Evolutionary conservation across 1,140 invertebrate genomes (phyloP).

Genomic region (Drosophila nannoptera): DNA sequence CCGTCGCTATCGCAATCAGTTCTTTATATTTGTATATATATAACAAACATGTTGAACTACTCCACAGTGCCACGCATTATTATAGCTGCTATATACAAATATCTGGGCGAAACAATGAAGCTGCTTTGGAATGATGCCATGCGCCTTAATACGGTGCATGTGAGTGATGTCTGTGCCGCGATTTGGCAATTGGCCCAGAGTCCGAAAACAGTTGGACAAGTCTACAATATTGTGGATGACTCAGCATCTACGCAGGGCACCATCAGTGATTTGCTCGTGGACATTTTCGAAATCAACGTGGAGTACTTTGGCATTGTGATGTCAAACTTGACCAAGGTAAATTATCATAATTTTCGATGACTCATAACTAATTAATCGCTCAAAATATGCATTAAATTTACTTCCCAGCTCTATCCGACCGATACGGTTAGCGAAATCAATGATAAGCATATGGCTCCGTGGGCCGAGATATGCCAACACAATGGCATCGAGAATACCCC

Average conservation of each 20-base stretch:
- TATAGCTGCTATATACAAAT: constrained; percentile 92
- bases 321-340: constrained; percentile 86
- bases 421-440: constrained; percentile 92
- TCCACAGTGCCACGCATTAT: constrained; percentile 88
- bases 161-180: constrained; percentile 88
- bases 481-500: constrained; percentile 90
- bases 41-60: constrained; percentile 27
- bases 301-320: constrained; percentile 90
- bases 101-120: constrained; percentile 94
- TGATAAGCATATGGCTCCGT: constrained; percentile 93
- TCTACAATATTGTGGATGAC: constrained; percentile 91
- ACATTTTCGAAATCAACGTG: constrained; percentile 92
- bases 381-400: constrained; percentile 10
- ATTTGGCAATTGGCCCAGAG: constrained; percentile 82
- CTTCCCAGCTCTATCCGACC: constrained; percentile 75
- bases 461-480: constrained; percentile 90
- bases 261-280: constrained; percentile 87
- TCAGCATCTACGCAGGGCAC: constrained; percentile 90
- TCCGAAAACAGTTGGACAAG: constrained; percentile 81
- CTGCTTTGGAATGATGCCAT: constrained; percentile 91
- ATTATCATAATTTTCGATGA: constrained; percentile 9
- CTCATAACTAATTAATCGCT: constrained; percentile 15
- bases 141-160: constrained; percentile 93
- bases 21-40: constrained; percentile 34
- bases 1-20: constrained; percentile 18